Evolutionary conservation across 2,888 invertebrate species (phyloP).

Genomic region (Xestia c-nigrum): DNA sequence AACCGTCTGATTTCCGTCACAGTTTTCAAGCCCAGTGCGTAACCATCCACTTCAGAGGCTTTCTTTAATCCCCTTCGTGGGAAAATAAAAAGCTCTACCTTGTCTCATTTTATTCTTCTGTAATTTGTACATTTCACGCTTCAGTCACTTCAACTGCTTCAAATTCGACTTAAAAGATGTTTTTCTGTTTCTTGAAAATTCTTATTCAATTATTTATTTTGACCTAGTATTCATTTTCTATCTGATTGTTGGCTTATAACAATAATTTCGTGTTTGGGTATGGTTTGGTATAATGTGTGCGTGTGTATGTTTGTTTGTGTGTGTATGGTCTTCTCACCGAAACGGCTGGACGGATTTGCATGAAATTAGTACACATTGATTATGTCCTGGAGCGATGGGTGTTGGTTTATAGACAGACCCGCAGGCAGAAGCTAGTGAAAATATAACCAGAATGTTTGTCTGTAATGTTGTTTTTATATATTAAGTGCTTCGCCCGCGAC

Average conservation of each 20-base stretch:
- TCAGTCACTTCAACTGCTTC: conserved; percentile 10
- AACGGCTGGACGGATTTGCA: background rate
- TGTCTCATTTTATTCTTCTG: conserved; percentile 60
- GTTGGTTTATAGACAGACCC: background rate
- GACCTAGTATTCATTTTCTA: background rate
- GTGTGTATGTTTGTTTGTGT: background rate
- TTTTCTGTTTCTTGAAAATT: conserved; percentile 6
- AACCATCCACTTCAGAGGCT: conserved; percentile 30
- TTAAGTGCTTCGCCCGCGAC: too few species aligned
- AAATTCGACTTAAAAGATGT: conserved; percentile 24
- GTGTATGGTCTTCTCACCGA: background rate
- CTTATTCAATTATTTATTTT: conserved; percentile 17
- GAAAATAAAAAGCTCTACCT: conserved; percentile 67
- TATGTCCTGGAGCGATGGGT: background rate
- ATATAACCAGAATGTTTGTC: background rate
- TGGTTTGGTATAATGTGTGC: background rate
- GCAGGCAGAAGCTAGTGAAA: background rate
- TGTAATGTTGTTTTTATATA: background rate
- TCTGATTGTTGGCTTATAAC: background rate
- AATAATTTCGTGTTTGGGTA: background rate
- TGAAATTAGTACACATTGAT: background rate
- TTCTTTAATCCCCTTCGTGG: conserved; percentile 65
- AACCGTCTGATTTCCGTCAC: background rate
- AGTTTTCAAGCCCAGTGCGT: conserved; percentile 11
- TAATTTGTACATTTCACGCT: conserved; percentile 66